Conservation (phyloP, 2,113 vertebrate genomes). For the Castor canadensis region DNA sequence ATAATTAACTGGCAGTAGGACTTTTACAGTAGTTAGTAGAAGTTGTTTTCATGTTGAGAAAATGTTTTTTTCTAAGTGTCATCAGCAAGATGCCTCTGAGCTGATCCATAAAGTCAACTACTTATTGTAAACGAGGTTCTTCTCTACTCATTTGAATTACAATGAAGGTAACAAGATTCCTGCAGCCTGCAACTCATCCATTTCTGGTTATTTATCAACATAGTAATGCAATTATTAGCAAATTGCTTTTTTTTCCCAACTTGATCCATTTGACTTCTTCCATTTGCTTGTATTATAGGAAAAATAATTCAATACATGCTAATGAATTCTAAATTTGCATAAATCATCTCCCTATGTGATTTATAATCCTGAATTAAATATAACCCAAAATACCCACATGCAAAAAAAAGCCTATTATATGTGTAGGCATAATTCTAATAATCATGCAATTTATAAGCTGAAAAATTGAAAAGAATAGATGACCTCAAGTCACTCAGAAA, state of each 20-base stretch:
- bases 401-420: constrained; percentile 41
- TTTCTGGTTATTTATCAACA: constrained; percentile 66
- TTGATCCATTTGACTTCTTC: constrained; percentile 69
- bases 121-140: constrained; percentile 22
- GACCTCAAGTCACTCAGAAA: constrained; percentile 39
- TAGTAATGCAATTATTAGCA: constrained; percentile 56
- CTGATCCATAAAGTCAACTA: neutral
- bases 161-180: constrained; percentile 49
- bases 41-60: constrained; percentile 21
- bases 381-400: constrained; percentile 24
- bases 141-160: constrained; percentile 54
- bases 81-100: neutral
- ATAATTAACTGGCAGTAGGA: neutral
- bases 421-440: constrained; percentile 62
- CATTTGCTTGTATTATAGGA: constrained; percentile 62
- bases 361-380: constrained; percentile 73
- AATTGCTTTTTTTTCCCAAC: constrained; percentile 43
- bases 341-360: constrained; percentile 62
- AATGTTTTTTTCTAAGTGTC: neutral
- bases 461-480: constrained; percentile 67
- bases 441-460: constrained; percentile 52
- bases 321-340: constrained; percentile 72
- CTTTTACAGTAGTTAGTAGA: neutral
- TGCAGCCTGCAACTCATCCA: constrained; percentile 28
- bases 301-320: constrained; percentile 68